phyloP scores from a whole-genome alignment of 2,113 vertebrate species.

The Cryptomyrus ogoouensis region DNA sequence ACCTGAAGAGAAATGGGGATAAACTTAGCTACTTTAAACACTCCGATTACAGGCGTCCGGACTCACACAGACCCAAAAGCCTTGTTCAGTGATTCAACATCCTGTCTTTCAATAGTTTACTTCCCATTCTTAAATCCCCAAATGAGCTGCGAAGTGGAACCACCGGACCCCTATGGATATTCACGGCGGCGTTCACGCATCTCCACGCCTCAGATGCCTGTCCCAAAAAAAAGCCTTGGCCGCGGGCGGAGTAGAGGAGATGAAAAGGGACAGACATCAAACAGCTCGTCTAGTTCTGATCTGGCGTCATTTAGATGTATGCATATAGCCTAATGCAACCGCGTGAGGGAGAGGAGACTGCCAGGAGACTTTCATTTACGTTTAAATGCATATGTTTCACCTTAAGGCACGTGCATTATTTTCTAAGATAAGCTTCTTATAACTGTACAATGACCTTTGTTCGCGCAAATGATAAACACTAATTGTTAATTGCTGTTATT shows the following conservation, averaged over 20 bases:
- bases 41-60: conserved; percentile 28
- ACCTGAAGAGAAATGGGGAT: neutral
- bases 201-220: neutral
- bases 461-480: neutral
- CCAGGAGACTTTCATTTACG: neutral
- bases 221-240: neutral
- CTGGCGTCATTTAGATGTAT: neutral
- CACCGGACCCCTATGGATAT: neutral
- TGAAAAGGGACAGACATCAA: neutral
- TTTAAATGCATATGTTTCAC: neutral
- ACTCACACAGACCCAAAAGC: conserved; percentile 12
- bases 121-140: conserved; percentile 52
- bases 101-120: conserved; percentile 50
- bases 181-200: neutral
- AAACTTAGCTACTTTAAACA: neutral
- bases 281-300: neutral
- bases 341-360: neutral
- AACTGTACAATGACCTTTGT: neutral
- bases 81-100: conserved; percentile 46
- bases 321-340: neutral
- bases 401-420: neutral
- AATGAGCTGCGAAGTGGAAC: conserved; percentile 10
- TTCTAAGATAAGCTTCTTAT: neutral
- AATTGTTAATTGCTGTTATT: neutral
- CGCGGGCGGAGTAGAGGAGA: neutral